Percentiles rank a stretch among this genome's conserved stretches.
Conservation (phyloP, 2,888 invertebrate species). For the Andrena dorsata region DNA sequence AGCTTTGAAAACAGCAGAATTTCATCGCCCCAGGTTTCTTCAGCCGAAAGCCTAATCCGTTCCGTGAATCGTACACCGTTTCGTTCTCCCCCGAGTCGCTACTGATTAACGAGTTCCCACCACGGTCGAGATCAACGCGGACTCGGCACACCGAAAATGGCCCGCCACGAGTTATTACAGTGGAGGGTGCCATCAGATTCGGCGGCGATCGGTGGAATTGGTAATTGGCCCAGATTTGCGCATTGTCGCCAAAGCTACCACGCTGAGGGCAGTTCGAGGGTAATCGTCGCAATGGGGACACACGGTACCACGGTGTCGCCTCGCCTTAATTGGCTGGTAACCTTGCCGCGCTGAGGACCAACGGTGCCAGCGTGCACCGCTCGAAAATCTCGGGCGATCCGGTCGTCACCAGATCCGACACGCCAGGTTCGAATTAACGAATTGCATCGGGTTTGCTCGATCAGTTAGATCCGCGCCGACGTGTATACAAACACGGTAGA, state of each 20-base stretch:
- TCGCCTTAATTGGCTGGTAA: slow-evolving; percentile 60
- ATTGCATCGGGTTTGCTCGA: background rate
- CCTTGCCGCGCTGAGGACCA: slow-evolving; percentile 54
- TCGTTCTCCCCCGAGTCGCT: background rate
- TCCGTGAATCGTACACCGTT: background rate
- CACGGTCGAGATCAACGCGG: background rate
- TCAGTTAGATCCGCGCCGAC: background rate
- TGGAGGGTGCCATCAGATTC: background rate
- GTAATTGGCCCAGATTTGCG: slow-evolving; percentile 32
- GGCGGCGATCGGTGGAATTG: slow-evolving; percentile 31
- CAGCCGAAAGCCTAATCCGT: background rate
- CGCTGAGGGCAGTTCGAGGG: slow-evolving; percentile 28
- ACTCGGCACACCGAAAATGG: background rate
- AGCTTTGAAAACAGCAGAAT: too few species aligned
- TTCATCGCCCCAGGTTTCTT: background rate
- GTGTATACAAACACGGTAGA: background rate
- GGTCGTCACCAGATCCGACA: too few species aligned
- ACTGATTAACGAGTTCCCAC: background rate
- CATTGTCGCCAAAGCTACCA: slow-evolving; percentile 51
- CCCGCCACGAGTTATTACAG: background rate
- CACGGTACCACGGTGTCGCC: slow-evolving; percentile 28
- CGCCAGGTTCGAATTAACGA: background rate
- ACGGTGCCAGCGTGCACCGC: background rate
- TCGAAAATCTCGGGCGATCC: slow-evolving; percentile 12
- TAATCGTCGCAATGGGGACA: slow-evolving; percentile 51